Conservation (phyloP, 2,888 invertebrate species). For the Tenthredo scrophulariae region DNA sequence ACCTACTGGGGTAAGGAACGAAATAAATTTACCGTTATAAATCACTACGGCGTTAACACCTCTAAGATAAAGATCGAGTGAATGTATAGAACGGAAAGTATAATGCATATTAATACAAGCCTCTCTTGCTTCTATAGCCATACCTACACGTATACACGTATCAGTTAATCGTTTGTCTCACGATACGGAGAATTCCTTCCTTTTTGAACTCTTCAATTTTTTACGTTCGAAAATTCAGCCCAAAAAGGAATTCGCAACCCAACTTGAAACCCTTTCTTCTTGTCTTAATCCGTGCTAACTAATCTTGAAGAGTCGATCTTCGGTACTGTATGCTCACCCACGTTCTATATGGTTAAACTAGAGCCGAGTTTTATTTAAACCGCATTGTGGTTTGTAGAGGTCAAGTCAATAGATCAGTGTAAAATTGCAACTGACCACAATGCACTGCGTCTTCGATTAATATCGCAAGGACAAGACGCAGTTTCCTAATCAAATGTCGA, state of each 20-base stretch:
- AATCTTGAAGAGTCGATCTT: not conserved
- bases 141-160: not conserved
- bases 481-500: not conserved
- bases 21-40: not conserved
- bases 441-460: not conserved
- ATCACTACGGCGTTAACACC: slow-evolving; percentile 8
- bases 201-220: not conserved
- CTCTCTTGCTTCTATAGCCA: not conserved
- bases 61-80: not conserved
- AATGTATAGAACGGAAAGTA: not conserved
- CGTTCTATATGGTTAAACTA: not conserved
- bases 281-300: not conserved
- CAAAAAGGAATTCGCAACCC: not conserved
- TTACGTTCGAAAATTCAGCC: not conserved
- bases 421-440: not conserved
- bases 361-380: not conserved
- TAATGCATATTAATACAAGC: slow-evolving; percentile 9
- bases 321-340: not conserved
- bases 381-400: not conserved
- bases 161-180: not conserved
- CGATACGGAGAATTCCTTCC: not conserved
- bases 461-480: slow-evolving; percentile 20
- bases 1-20: not conserved
- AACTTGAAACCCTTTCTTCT: not conserved
- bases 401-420: slow-evolving; percentile 5